Evolutionary conservation across 2,113 vertebrate genomes (phyloP), one percentile per base, ranked within the genome.

Genomic region (Misgurnus mizolepis): DNA sequence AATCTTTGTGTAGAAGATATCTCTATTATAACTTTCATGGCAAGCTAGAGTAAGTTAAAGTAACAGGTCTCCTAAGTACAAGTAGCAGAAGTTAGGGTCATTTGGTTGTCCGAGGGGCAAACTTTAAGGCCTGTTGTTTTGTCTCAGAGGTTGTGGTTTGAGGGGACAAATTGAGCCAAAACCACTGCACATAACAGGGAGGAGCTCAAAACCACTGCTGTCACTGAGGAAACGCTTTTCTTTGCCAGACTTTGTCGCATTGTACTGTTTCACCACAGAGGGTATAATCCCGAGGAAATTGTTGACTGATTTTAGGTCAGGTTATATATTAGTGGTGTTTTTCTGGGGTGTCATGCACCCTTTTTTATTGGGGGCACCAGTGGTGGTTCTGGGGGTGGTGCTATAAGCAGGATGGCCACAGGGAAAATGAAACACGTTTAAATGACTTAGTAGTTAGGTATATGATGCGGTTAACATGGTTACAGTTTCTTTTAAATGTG

Each of bases 121-220:
- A 58, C 61, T 17, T 34, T 50, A 77, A 22, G 47, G 53, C 39
- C 73, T 65, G 56, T 64, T 76, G 73, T 77, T 77, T 77, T 1
- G 75, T 69, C 80, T 72, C 22, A 47, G 39, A 76, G 77, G 67
- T 61, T 72, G 82, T 17, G 82, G 77, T 83, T 39, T 49, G 47
- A 49, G 17, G 61, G 56, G 77, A 70, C 67, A 71, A 80, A 83
- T 76, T 70, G 77, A 71, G 58, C 82, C 75, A 58, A 58, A 76
- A 80, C 67, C 67, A 15, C 22, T 56, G 8, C 49, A 10, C 14
- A 68, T 62, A 77, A 47, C 15, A 22, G 76, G 78, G 72, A 76
- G 78, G 72, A 71, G 67, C 39, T 56, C 9, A 58, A 22, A 60
- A 73, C 39, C 68, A n/a, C 78, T 18, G 40, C 11, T 60, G 70